Base-by-base conservation (phyloP, 2,888 invertebrate species). In the Melipona beecheii region DNA sequence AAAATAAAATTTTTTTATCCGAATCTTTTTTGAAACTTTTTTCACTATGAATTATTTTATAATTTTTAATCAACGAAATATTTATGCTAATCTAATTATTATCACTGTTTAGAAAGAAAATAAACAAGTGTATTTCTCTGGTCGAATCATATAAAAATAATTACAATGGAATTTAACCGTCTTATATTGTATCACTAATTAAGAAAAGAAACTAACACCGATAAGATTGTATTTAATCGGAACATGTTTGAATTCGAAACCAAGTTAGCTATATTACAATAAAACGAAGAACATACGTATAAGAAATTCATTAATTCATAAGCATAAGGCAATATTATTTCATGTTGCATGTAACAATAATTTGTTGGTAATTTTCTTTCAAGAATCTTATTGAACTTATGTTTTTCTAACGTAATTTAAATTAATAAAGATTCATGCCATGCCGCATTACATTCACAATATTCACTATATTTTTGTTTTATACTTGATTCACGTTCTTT, bases 221-320 rank as follows among this genome's bases (percentile, higher is more conserved):
- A 82, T 82, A 74, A 78, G 82, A 82, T 82, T 82, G 52, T n/a
- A 21, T 36, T 36, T 66, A 82, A 78, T 82, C 74, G 58, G 50
- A n/a, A 56, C 58, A 19, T 68, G 50, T 66, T 54, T 43, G 27
- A 43, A 66, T 58, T 66, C 49, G 43, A 74, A 74, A 75, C 36
- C 19, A 27, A 54, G 15, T 54, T 54, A 74, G 13, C 13, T 52
- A 58, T n/a, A 58, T 5, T n/a, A n/a, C 5, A 4, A 4, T n/a
- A 15, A 58, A 58, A 24, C 56, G 15, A 58, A n/a, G 43, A 43
- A 43, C 36, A 36, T 36, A 9, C 43, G 43, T 43, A n/a, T n/a
- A 58, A 15, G 15, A 1, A 5, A n/a, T 58, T 15, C 15, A 43
- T 58, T n/a, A 58, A 56, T 56, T n/a, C 9, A 4, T 31, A 31